A percentile compares a stretch with the other conserved stretches of the same genome.
Conservation (phyloP, 2,888 invertebrate genomes). For the Helobdella robusta region DNA sequence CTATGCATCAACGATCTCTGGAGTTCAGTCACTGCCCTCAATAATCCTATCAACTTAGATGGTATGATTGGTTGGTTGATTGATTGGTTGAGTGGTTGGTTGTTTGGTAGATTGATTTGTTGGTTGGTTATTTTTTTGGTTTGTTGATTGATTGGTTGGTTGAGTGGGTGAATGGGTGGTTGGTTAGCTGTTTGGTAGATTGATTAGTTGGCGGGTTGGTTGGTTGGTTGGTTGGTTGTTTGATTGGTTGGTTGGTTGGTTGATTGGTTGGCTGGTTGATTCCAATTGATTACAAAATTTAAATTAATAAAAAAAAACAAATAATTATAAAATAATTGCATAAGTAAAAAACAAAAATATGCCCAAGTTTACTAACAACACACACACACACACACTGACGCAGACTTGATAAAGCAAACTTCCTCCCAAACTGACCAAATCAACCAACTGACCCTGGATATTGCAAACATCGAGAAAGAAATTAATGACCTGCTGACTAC, state of each 20-base stretch:
- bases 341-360: too few species aligned
- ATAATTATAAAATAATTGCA: too few species aligned
- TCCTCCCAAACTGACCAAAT: slow-evolving; percentile 1
- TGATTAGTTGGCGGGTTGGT: too few species aligned
- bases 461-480: slow-evolving; percentile 11
- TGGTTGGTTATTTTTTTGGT: neutral
- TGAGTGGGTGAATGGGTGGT: too few species aligned
- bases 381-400: neutral
- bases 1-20: slow-evolving; percentile 19
- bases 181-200: too few species aligned
- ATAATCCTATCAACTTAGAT: slow-evolving; percentile 7
- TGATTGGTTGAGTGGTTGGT: too few species aligned
- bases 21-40: slow-evolving; percentile 16
- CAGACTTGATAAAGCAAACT: slow-evolving; percentile 7
- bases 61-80: slow-evolving; percentile 1
- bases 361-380: too few species aligned
- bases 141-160: neutral
- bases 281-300: neutral
- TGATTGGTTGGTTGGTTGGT: too few species aligned
- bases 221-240: too few species aligned
- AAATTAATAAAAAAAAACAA: neutral
- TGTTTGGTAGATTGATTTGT: too few species aligned
- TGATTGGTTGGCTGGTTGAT: too few species aligned
- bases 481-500: neutral
- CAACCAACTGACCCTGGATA: slow-evolving; percentile 3